Percentiles rank a stretch among this genome's conserved stretches.
These are phyloP conservation scores for Leptopilina myrica DNA, from an alignment of 2,888 invertebrate species.

Conservation along the genomic window DNA sequence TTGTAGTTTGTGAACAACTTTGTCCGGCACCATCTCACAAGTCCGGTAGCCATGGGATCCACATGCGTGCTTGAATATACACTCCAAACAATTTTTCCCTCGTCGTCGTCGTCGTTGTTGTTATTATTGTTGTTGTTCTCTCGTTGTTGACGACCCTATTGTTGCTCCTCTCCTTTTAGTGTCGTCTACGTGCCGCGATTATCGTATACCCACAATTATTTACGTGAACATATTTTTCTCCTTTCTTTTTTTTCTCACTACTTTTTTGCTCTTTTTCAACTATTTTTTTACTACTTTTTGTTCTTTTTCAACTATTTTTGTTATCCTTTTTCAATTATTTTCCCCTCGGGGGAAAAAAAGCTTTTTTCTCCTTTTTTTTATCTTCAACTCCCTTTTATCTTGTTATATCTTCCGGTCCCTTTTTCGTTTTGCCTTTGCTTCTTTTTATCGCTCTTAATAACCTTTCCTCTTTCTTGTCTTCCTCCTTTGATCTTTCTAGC, in stretches of 20 bases:
- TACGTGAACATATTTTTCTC: constrained; percentile 41
- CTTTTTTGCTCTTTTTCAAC: not conserved
- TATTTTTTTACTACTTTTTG: too few relatives aligned
- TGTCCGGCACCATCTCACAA: constrained; percentile 87
- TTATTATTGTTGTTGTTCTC: constrained; percentile 4
- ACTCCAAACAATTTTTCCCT: not conserved
- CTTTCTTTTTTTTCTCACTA: not conserved
- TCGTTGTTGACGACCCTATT: constrained; percentile 12
- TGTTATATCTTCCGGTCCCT: constrained; percentile 1
- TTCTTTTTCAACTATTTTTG: too few relatives aligned
- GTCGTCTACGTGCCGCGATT: constrained; percentile 8
- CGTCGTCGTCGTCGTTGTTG: constrained; percentile 10
- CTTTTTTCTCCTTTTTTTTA: not conserved
- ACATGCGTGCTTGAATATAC: constrained; percentile 67
- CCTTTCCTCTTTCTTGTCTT: constrained; percentile 21
- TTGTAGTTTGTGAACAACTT: constrained; percentile 86
- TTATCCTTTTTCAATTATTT: too few relatives aligned
- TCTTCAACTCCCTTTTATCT: constrained; percentile 6
- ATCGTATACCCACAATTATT: constrained; percentile 28
- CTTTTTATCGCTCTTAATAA: not conserved
- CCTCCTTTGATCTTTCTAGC: constrained; percentile 42
- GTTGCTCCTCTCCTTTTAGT: constrained; percentile 13
- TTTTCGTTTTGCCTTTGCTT: constrained; percentile 22
- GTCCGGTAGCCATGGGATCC: constrained; percentile 85
- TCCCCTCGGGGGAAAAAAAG: too few relatives aligned